A percentile compares a stretch with the other conserved stretches of the same genome.
These are phyloP conservation scores for Steatocranus sp. DNA, from an alignment of 2,797 vertebrate species.

Conservation along the genomic window DNA sequence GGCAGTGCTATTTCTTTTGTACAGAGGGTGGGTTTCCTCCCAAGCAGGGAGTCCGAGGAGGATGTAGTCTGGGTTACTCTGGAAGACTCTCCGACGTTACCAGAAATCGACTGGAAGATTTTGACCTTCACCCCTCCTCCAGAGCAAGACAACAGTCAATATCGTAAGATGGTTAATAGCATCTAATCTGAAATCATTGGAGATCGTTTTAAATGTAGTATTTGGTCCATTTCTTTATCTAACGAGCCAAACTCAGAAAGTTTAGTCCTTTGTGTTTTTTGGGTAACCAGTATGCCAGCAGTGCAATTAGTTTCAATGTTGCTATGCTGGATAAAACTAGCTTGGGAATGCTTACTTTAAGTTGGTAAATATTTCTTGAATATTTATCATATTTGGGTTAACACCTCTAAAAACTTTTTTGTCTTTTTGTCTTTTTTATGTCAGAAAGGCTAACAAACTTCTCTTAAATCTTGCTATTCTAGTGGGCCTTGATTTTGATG, in stretches of 20 bases:
- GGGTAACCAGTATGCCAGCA: not conserved
- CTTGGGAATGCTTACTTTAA: not conserved
- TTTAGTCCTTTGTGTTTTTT: not conserved
- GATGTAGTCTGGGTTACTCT: conserved; percentile 84
- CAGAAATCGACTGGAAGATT: conserved; percentile 84
- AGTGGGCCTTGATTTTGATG: conserved; percentile 91
- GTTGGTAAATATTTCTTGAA: not conserved
- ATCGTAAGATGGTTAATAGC: conserved; percentile 74
- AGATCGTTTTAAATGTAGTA: not conserved
- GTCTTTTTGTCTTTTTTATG: not conserved
- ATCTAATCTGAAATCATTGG: not conserved
- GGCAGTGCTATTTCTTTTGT: not conserved
- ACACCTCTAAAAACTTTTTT: not conserved
- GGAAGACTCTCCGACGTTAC: conserved; percentile 77
- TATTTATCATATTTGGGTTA: not conserved
- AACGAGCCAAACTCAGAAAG: not conserved
- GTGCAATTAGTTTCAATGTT: not conserved
- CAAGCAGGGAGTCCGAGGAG: conserved; percentile 71
- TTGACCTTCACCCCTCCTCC: conserved; percentile 81
- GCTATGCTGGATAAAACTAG: not conserved
- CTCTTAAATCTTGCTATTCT: not conserved
- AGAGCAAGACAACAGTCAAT: conserved; percentile 85
- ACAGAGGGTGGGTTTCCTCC: conserved; percentile 90
- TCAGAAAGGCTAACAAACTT: not conserved
- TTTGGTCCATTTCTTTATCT: not conserved